Percentiles rank a stretch among this genome's conserved stretches.
Evolutionary conservation across 2,888 invertebrate species (phyloP).

Genomic region (Seira ritae): DNA sequence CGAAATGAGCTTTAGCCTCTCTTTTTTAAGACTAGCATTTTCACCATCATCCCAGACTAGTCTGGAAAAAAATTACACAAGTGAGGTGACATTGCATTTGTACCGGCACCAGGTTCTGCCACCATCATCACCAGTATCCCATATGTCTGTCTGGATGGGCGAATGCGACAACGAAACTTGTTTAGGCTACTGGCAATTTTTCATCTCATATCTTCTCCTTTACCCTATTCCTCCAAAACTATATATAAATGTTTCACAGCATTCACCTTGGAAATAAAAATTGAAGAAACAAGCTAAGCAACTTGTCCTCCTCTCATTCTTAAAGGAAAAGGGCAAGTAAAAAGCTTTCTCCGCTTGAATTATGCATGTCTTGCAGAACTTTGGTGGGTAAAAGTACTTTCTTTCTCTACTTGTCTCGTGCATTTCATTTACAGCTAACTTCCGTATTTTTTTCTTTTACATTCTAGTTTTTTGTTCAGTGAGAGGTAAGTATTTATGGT

Average conservation of each 20-base stretch:
- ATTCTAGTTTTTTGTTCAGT: background rate
- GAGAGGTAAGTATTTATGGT: too few species aligned
- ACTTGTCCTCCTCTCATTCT: slow-evolving; percentile 8
- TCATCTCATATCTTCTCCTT: slow-evolving; percentile 48
- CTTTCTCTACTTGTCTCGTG: slow-evolving; percentile 4
- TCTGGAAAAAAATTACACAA: too few species aligned
- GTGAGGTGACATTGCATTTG: too few species aligned
- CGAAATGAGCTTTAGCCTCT: slow-evolving; percentile 29
- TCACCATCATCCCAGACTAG: too few species aligned
- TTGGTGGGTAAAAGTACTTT: too few species aligned
- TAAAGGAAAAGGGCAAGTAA: slow-evolving; percentile 20
- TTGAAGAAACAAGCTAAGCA: slow-evolving; percentile 6
- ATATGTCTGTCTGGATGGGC: background rate
- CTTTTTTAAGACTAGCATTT: background rate
- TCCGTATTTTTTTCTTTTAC: background rate
- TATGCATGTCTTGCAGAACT: slow-evolving; percentile 46
- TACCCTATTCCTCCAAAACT: background rate
- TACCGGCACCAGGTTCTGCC: too few species aligned
- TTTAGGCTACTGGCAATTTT: slow-evolving; percentile 54
- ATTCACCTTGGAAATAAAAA: too few species aligned
- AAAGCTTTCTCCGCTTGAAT: slow-evolving; percentile 60
- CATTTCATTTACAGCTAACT: slow-evolving; percentile 36
- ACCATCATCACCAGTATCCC: too few species aligned
- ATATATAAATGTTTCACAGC: background rate
- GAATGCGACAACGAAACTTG: slow-evolving; percentile 41